Base-by-base conservation (phyloP, 2,888 invertebrate genomes). In the Liposcelis brunnea region DNA sequence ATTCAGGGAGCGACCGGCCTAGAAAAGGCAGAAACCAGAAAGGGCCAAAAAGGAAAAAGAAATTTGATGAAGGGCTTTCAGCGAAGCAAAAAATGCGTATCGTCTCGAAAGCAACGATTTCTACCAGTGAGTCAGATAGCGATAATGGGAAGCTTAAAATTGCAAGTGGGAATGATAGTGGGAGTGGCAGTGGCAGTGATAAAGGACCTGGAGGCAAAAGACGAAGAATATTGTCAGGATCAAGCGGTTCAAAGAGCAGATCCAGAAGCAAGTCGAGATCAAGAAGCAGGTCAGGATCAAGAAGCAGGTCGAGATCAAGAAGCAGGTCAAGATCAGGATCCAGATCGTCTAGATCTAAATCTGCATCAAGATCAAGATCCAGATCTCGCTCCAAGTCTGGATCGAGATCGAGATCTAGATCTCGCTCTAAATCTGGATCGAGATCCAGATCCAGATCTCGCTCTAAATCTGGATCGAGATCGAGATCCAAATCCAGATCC, bases 51-150 rank as follows among this genome's bases (percentile, higher is more conserved):
- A 12, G 44, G 48, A 53, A 58, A 53, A 52, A 56, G 52, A 53
- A 60, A 55, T 56, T 68, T 15, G 71, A 73, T 46, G 80, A 80
- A 53, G 83, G 84, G 16, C 74, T 84, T 47, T 73, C 83, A 33
- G 74, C 79, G 7, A 90, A 87, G 62, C 87, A 90, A 60, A 80
- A 89, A 38, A 74, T 80, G 51, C 80, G 87, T 57, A 82, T 93
- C 59, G 80, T 90, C 0, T 94, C 94, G 0, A 94, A 94, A 61
- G 94, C 85, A 47, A 90, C 89, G 0, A 93, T 95, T 52, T 94
- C 93, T 0, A 90, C 91, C 0, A 83, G 83, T 49, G 87, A 86
- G 57, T 84, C 84, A 1, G 77, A 75, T 52, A 80, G 80, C 50
- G 77, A 77, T 45, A 57, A 55, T 45, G 58, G 55, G 19, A 63